Percentiles rank a stretch among this genome's conserved stretches.
Evolutionary conservation across 2,797 vertebrate genomes (phyloP).

Genomic region (Trematomus bernacchii): DNA sequence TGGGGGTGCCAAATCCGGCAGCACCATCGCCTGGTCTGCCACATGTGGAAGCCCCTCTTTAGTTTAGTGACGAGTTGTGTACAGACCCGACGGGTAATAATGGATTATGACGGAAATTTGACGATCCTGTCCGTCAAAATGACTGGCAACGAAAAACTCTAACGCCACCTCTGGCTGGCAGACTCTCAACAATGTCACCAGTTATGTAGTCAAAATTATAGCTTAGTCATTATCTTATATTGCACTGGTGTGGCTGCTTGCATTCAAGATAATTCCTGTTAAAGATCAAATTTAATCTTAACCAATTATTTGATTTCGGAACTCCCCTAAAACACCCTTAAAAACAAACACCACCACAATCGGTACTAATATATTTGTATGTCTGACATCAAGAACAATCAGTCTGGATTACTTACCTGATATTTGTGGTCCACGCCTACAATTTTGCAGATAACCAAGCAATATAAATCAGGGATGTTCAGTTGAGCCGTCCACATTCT

Average conservation of each 20-base stretch:
- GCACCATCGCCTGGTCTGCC: too few relatives aligned
- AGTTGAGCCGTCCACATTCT: neutral
- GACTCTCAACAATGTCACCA: neutral
- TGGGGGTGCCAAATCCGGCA: too few relatives aligned
- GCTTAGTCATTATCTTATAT: neutral
- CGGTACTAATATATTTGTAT: neutral
- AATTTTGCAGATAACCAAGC: constrained; percentile 31
- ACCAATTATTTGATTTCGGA: neutral
- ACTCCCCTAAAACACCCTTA: constrained; percentile 9
- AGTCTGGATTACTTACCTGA: neutral
- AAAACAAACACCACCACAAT: constrained; percentile 13
- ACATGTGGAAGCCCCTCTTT: too few relatives aligned
- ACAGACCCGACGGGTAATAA: too few relatives aligned
- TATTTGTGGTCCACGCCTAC: constrained; percentile 26
- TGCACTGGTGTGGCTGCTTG: constrained; percentile 3
- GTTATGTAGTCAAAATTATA: neutral
- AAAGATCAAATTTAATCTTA: constrained; percentile 36
- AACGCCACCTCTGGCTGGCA: neutral
- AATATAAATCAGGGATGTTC: constrained; percentile 27
- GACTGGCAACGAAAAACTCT: too few relatives aligned
- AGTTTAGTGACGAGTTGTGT: too few relatives aligned
- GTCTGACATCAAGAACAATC: constrained; percentile 1
- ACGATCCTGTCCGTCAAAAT: too few relatives aligned
- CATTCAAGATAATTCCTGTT: constrained; percentile 4
- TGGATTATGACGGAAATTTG: too few relatives aligned